Evolutionary conservation across 2,888 invertebrate genomes (phyloP), one percentile per base, ranked within the genome.

Genomic region (Alsophila aescularia): DNA sequence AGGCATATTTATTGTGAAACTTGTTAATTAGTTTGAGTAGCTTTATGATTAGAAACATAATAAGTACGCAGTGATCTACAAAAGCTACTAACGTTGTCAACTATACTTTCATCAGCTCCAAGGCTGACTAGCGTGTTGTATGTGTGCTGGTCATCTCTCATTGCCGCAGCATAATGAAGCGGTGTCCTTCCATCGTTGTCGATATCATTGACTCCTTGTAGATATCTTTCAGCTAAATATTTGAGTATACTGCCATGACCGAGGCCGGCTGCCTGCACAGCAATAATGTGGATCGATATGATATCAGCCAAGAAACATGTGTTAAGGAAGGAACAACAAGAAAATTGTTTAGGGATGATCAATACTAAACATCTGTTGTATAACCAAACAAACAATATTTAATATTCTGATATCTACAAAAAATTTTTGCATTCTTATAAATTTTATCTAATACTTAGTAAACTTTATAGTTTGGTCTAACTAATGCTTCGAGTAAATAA

Each of bases 151-250:
- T 95, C 95, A 70, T 97, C 97, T 77, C 96, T 95, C 16, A 95
- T 91, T 10, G 95, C 93, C 1, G 97, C 96, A 0, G 98, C 96
- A 85, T 97, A 98, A 85, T 98, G 98, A 41, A 98, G 86, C 0
- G 98, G 95, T 0, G 97, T 97, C 64, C 97, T 93, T 15, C 97
- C 97, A 58, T 97, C 96, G 73, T 94, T 94, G 83, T 98, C 98
- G 13, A 93, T 88, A 31, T 94, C 93, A 43, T 93, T 93, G 18
- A 96, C 92, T 1, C 95, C 93, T 75, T 94, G 93, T 4, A 96
- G 95, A 77, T 94, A 95, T 61, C 93, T 92, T 39, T 93, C 93
- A 0, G 95, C 80, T 37, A 97, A 93, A 78, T 95, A 96, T 69
- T 95, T 94, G 15, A 95, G 93, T 50, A 97, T 94, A 60, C 95